These are phyloP conservation scores for Neodontobutis hainanensis DNA, from an alignment of 2,113 vertebrate genomes.

Conservation along the genomic window DNA sequence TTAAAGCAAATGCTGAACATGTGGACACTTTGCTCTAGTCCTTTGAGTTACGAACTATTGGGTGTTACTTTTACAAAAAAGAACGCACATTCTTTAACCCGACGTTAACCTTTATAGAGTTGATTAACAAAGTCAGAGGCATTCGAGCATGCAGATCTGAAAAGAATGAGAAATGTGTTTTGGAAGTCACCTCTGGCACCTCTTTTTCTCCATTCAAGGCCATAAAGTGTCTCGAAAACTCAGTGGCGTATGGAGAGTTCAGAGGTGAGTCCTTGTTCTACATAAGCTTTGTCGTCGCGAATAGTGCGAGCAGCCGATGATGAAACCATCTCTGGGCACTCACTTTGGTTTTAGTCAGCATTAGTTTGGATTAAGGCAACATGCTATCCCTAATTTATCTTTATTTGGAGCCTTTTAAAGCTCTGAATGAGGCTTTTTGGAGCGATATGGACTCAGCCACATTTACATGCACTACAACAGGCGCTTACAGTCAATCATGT, in stretches of 20 bases:
- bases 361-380: constrained; percentile 66
- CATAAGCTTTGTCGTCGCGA: constrained; percentile 7
- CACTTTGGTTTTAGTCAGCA: constrained; percentile 60
- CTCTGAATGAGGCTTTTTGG: constrained; percentile 68
- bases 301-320: constrained; percentile 24
- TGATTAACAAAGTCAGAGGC: background rate
- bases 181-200: constrained; percentile 19
- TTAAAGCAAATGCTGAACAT: background rate
- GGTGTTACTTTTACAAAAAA: background rate
- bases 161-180: constrained; percentile 28
- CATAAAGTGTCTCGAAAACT: constrained; percentile 9
- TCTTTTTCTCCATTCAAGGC: constrained; percentile 31
- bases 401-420: constrained; percentile 71
- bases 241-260: constrained; percentile 23
- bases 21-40: background rate
- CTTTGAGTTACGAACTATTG: background rate
- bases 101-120: background rate
- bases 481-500: constrained; percentile 59
- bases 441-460: constrained; percentile 52
- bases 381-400: constrained; percentile 67
- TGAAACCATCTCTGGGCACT: constrained; percentile 54
- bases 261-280: constrained; percentile 42
- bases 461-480: constrained; percentile 67
- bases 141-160: constrained; percentile 2
- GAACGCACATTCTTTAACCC: constrained; percentile 4